Base-by-base conservation (phyloP, 2,888 invertebrate species). In the Aplocera efformata region DNA sequence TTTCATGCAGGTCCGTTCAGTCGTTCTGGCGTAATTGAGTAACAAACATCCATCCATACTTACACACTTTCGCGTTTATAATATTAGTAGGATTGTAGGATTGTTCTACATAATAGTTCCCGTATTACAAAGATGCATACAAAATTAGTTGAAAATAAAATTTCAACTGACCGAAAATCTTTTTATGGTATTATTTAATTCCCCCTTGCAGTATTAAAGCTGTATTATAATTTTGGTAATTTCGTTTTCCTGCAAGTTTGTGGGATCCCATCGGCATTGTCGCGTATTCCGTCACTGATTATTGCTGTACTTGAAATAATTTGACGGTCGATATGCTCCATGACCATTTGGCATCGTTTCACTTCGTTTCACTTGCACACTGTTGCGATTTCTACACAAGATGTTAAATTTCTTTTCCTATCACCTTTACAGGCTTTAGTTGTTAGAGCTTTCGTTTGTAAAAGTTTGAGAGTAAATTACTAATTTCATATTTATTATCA, bases 271-370 rank as follows among this genome's bases (percentile, higher is more conserved):
- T 24, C 21, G 30, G 42, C 42, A 37, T 38, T 47, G 42, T 39
- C 36, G 41, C 37, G 50, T 41, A 40, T 41, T 41, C 45, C 54
- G 60, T 66, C 62, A 63, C 51, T 66, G 64, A 67, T 71, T 72
- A 63, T 51, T 50, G 53, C 51, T 68, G 76, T 68, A 78, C 76
- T 79, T 76, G 75, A 72, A 69, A 67, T 72, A 75, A 77, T 82
- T 83, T 79, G 82, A 80, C 72, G 77, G 79, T 79, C 81, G 85
- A 75, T 69, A 80, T 81, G 84, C 69, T 79, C 64, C 48, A 62
- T 78, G 79, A 51, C 65, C 77, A 79, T 73, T 73, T 76, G 66
- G 73, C 61, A 62, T 72, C 71, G 79, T 80, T 79, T 76, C 81
- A 81, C 78, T 76, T 60, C 69, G 81, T 74, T 81, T 77, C 77